Percentiles rank a stretch among this genome's conserved stretches.
Evolutionary conservation across 2,888 invertebrate species (phyloP).

Genomic region (Apantesis nais): DNA sequence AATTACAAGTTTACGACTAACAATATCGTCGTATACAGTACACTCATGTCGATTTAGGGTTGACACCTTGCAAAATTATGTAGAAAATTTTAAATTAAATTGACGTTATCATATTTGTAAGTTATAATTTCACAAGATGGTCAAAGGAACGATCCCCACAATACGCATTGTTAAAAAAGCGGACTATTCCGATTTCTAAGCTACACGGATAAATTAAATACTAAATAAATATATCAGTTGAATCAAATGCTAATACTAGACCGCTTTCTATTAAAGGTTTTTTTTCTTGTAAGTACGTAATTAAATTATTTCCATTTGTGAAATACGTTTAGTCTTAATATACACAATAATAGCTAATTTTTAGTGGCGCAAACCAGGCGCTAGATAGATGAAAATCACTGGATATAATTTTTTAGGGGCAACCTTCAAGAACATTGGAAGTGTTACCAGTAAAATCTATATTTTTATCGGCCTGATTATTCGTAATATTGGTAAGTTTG

Average conservation of each 20-base stretch:
- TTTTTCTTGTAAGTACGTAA: background rate
- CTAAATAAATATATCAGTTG: background rate
- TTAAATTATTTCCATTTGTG: background rate
- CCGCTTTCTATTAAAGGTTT: background rate
- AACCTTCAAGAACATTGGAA: background rate
- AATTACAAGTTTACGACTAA: slow-evolving; percentile 78
- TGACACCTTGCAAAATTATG: slow-evolving; percentile 19
- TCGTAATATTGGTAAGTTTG: background rate
- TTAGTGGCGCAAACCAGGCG: background rate
- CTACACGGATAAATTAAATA: background rate
- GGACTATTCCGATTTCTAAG: background rate
- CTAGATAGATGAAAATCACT: background rate
- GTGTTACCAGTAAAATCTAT: background rate
- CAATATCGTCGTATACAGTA: slow-evolving; percentile 71
- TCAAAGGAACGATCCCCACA: background rate
- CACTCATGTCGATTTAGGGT: slow-evolving; percentile 57
- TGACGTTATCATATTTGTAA: background rate
- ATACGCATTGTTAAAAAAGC: background rate
- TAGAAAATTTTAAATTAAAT: background rate
- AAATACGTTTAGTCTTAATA: background rate
- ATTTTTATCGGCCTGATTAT: background rate
- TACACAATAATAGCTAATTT: background rate
- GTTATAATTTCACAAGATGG: background rate
- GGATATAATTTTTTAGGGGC: background rate
- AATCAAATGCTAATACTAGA: background rate